Conservation (phyloP, 2,888 invertebrate genomes). For the Labia minor region DNA sequence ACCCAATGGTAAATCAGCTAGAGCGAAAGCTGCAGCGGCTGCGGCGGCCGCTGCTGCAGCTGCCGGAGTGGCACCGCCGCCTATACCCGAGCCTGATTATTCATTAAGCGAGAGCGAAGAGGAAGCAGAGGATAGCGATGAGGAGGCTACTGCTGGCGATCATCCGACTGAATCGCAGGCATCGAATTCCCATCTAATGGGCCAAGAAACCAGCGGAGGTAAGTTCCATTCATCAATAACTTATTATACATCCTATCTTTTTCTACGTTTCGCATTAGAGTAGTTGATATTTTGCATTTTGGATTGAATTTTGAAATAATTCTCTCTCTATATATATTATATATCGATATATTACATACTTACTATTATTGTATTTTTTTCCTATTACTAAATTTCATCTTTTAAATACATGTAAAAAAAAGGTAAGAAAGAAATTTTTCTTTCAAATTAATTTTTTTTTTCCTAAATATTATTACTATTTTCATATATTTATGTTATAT, state of each 20-base stretch:
- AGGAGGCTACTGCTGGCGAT: conserved; percentile 31
- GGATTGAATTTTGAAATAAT: background rate
- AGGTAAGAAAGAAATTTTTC: background rate
- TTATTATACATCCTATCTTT: background rate
- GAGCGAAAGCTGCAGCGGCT: conserved; percentile 36
- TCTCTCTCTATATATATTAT: background rate
- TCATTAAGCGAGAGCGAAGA: conserved; percentile 79
- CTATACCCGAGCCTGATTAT: conserved; percentile 88
- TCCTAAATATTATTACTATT: too few species aligned
- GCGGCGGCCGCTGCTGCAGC: conserved; percentile 31
- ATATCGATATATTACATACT: too few species aligned
- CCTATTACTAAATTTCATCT: conserved; percentile 8
- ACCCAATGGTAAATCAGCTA: conserved; percentile 30
- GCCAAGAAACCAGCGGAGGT: conserved; percentile 54
- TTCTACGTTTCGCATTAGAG: background rate
- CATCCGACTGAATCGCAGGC: conserved; percentile 31
- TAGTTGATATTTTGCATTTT: conserved; percentile 4
- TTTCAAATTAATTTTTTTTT: too few species aligned
- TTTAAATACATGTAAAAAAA: conserved; percentile 13
- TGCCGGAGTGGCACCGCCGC: conserved; percentile 39
- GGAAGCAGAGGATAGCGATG: conserved; percentile 45
- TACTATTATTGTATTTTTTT: too few species aligned
- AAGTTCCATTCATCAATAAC: conserved; percentile 59
- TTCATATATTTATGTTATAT: too few species aligned
- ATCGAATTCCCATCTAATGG: conserved; percentile 43